Percentiles rank a stretch among this genome's conserved stretches.
Conservation (phyloP, 1,140 invertebrate genomes). For the Lepidurus packardi region DNA sequence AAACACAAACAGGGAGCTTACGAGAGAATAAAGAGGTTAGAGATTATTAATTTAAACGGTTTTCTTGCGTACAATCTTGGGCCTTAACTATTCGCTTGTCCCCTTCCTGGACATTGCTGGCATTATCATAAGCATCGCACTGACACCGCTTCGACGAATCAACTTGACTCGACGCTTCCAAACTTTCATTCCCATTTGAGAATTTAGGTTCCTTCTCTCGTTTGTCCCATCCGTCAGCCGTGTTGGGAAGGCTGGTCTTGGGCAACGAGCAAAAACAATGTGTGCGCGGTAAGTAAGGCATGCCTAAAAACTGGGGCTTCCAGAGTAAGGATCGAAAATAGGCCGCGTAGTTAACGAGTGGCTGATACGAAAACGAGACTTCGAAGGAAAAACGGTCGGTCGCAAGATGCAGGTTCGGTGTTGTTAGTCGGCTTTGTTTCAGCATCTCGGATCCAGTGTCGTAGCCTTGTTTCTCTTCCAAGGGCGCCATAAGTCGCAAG, state of each 20-base stretch:
- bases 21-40: neutral
- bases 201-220: neutral
- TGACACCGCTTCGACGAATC: neutral
- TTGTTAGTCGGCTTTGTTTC: neutral
- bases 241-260: neutral
- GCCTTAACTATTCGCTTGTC: neutral
- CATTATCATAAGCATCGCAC: neutral
- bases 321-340: neutral
- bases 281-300: constrained; percentile 4
- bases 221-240: neutral
- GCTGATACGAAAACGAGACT: neutral
- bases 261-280: neutral
- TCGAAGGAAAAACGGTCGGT: neutral
- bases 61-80: neutral
- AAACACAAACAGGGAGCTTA: neutral
- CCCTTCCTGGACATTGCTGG: neutral
- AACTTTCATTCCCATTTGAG: too few relatives aligned
- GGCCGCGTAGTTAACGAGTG: neutral
- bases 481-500: constrained; percentile 44
- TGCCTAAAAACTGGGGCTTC: neutral
- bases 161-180: too few relatives aligned
- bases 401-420: neutral
- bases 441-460: constrained; percentile 6
- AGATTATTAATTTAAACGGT: neutral
- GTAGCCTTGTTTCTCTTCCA: constrained; percentile 8